phyloP scores from a whole-genome alignment of 2,888 invertebrate species.

The Hyles lineata region DNA sequence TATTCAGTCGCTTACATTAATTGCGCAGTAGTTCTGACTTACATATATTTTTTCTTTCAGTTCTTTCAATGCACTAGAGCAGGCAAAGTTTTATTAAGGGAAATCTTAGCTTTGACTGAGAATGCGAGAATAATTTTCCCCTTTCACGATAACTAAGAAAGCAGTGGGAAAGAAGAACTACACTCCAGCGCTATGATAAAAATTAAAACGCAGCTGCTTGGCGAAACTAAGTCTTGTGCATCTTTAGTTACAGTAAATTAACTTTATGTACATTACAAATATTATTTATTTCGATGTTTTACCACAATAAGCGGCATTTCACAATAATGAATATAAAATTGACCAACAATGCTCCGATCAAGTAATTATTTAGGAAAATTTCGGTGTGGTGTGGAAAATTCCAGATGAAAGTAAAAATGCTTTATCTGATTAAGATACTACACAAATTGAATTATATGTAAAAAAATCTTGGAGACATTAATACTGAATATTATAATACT shows the following conservation, averaged over 20 bases:
- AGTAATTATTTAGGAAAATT: no score
- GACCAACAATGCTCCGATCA: no score
- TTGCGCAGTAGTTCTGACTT: conserved; percentile 38
- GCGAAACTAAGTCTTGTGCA: neutral
- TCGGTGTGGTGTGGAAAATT: no score
- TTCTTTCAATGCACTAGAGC: conserved; percentile 31
- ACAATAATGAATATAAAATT: no score
- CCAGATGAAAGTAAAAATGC: no score
- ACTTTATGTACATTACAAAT: neutral
- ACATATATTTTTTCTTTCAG: conserved; percentile 36
- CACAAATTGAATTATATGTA: no score
- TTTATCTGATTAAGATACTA: no score
- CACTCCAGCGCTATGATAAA: conserved; percentile 40
- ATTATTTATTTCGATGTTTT: neutral
- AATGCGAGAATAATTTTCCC: conserved; percentile 31
- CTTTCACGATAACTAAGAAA: conserved; percentile 22
- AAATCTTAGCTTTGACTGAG: conserved; percentile 45
- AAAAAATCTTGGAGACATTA: no score
- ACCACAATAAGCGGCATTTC: neutral
- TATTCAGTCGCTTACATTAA: conserved; percentile 5
- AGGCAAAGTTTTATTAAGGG: conserved; percentile 47
- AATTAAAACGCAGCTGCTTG: conserved; percentile 21
- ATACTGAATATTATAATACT: no score
- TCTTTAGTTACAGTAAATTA: neutral
- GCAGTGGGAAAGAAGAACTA: conserved; percentile 37